Base-by-base conservation (phyloP, 1,140 invertebrate genomes). In the Conus ventricosus region DNA sequence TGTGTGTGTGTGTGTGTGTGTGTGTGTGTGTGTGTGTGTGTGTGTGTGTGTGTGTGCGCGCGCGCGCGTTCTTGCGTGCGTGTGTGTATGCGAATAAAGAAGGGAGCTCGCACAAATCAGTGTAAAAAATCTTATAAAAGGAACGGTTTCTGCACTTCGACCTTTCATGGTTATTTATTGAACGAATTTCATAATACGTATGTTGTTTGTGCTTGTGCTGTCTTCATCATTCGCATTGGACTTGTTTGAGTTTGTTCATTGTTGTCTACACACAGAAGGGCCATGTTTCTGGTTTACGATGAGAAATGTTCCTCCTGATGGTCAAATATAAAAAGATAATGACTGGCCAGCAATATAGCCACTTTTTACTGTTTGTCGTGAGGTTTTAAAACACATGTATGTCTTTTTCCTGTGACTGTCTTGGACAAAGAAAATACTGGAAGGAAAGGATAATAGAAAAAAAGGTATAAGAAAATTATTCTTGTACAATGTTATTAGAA, bases 1-100 rank as follows among this genome's bases (percentile, higher is more conserved):
- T 78, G 75, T 39, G 75, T 39, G 23, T 78, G 75, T 39, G 75
- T 78, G 75, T 39, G 27, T 78, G 75, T 78, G 75, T 78, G n/a
- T 78, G 75, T 78, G 75, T 78, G 75, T 78, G 75, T 78, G n/a
- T 39, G 78, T 80, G 78, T 80, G 78, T 80, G 78, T 80, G 78
- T 80, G 78, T 80, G 78, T 39, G 78, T 80, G 78, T 39, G 78
- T 80, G 78, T 39, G 78, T 80, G 78, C 51, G 78, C 51, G 78
- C 39, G 78, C 39, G 13, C 51, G 78, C 39, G 78, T 80, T n/a
- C 1, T n/a, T 80, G 13, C 51, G 78, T 80, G 78, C 39, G 78
- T 80, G 78, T 80, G 78, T 80, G 78, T 80, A 25, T 80, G 78
- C 51, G 78, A 8, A 8, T 13, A 80, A 20, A 39, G 78, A 8